A percentile compares a stretch with the other conserved stretches of the same genome.
Evolutionary conservation across 2,888 invertebrate species (phyloP).

Genomic region (Agriopis marginaria): DNA sequence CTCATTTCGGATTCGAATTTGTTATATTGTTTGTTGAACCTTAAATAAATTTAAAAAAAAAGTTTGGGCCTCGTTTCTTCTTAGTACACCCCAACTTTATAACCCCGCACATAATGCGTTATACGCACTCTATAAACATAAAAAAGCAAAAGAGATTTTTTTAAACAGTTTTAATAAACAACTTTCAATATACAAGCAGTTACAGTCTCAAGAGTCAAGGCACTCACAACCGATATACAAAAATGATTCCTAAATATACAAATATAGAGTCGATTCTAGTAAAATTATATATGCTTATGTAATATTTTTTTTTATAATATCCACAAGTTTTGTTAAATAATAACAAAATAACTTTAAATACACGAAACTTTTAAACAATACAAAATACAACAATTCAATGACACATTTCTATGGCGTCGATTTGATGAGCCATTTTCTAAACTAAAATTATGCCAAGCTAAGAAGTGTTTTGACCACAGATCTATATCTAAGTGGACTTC

Average conservation of each 20-base stretch:
- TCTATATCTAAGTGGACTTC: no score
- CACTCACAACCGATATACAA: constrained; percentile 65
- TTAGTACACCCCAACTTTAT: no score
- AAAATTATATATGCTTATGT: constrained; percentile 5
- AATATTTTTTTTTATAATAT: background rate
- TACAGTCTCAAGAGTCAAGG: constrained; percentile 70
- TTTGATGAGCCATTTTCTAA: background rate
- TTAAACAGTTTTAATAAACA: constrained; percentile 65
- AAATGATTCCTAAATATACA: constrained; percentile 26
- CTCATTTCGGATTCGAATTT: no score
- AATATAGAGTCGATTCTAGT: constrained; percentile 5
- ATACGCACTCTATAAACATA: background rate
- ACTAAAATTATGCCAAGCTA: background rate
- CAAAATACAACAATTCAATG: constrained; percentile 37
- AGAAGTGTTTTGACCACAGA: no score
- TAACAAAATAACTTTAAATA: constrained; percentile 31
- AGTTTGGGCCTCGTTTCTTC: no score
- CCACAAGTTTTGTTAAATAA: constrained; percentile 19
- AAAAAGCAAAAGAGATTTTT: background rate
- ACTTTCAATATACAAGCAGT: constrained; percentile 58
- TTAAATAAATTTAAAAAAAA: no score
- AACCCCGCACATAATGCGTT: no score
- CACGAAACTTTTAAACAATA: constrained; percentile 23
- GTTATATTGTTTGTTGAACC: no score
- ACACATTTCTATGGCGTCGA: constrained; percentile 17